These are phyloP conservation scores for Pituophis catenifer DNA, from an alignment of 2,113 vertebrate genomes.

Conservation along the genomic window DNA sequence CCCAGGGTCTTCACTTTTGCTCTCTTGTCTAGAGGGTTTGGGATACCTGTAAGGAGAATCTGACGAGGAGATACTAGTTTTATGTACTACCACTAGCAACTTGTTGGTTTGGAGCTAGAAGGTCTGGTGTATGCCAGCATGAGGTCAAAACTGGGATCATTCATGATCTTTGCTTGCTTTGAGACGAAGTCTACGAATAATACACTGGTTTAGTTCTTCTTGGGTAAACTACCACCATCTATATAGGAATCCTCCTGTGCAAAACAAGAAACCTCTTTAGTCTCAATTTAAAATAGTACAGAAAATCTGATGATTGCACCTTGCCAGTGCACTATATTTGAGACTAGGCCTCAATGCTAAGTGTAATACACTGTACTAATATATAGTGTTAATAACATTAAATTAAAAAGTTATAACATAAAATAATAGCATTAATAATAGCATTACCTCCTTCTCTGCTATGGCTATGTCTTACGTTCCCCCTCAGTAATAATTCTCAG, in stretches of 20 bases:
- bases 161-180: too few relatives aligned
- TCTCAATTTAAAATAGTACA: not conserved
- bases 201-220: not conserved
- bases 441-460: not conserved
- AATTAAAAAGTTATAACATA: not conserved
- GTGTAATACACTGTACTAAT: not conserved
- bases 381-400: not conserved
- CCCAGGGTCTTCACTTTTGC: too few relatives aligned
- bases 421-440: not conserved
- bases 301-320: not conserved
- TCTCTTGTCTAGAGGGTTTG: too few relatives aligned
- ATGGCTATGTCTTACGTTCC: not conserved
- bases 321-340: not conserved
- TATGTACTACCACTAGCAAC: too few relatives aligned
- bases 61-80: too few relatives aligned
- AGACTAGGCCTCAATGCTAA: too few relatives aligned
- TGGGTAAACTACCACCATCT: not conserved
- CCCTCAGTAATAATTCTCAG: not conserved
- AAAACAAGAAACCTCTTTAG: not conserved
- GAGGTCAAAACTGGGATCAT: too few relatives aligned
- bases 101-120: too few relatives aligned
- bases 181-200: too few relatives aligned
- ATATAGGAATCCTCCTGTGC: not conserved
- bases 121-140: too few relatives aligned
- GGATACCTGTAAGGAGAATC: too few relatives aligned